Conservation (phyloP, 1,140 invertebrate genomes). For the Zaprionus tsacasi region DNA sequence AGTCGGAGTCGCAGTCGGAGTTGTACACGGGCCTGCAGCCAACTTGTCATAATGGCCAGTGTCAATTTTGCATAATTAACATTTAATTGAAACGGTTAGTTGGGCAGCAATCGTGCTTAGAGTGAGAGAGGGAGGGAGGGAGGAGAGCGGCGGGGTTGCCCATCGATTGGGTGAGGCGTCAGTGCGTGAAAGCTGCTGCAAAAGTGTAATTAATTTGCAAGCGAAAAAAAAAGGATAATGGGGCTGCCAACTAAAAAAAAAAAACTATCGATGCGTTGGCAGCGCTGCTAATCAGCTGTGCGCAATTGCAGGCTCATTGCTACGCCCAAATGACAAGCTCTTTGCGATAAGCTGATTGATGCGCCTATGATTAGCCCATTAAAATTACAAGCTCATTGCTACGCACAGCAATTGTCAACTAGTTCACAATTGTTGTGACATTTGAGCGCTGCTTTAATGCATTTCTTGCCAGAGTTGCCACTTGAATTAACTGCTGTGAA, state of each 20-base stretch:
- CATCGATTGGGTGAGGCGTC: conserved; percentile 33
- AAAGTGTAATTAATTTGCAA: background rate
- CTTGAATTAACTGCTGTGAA: background rate
- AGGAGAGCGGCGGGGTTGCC: background rate
- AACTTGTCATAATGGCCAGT: conserved; percentile 74
- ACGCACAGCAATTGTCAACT: background rate
- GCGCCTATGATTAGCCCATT: background rate
- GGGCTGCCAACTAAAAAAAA: background rate
- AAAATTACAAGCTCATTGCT: background rate
- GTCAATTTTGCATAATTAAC: conserved; percentile 79
- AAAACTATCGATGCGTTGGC: background rate
- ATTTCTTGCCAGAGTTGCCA: background rate
- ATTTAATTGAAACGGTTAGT: conserved; percentile 69
- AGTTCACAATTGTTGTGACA: background rate
- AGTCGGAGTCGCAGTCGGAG: background rate
- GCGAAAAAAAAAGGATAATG: background rate
- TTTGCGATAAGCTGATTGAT: background rate
- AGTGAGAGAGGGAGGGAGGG: background rate
- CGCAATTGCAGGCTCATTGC: background rate
- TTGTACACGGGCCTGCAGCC: conserved; percentile 7
- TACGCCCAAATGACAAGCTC: background rate
- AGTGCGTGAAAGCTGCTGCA: conserved; percentile 37
- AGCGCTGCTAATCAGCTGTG: background rate
- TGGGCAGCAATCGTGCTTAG: background rate
- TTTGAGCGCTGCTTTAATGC: background rate